These are phyloP conservation scores for Clarias gariepinus DNA, from an alignment of 2,113 vertebrate genomes.

Conservation along the genomic window DNA sequence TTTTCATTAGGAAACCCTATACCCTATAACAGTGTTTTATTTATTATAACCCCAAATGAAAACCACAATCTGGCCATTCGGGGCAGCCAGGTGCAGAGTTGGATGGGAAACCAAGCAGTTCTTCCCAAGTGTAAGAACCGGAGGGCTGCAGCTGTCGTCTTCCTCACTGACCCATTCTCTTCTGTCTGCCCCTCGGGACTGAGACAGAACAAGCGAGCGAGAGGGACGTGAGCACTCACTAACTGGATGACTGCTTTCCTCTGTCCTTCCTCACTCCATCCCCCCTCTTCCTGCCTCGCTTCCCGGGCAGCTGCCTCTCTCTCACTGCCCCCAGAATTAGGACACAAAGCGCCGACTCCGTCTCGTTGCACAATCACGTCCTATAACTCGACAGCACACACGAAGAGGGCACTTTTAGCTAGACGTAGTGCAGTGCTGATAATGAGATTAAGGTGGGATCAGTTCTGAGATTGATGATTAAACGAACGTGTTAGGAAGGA, in stretches of 20 bases:
- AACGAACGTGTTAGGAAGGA: conserved; percentile 23
- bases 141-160: conserved; percentile 20
- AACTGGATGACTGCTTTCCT: conserved; percentile 5
- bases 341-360: conserved; percentile 45
- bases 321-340: conserved; percentile 63
- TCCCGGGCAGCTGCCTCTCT: conserved; percentile 69
- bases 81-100: conserved; percentile 34
- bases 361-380: conserved; percentile 30
- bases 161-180: conserved; percentile 15
- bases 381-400: conserved; percentile 18
- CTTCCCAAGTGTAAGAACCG: neutral
- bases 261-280: neutral
- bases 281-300: neutral
- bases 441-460: conserved; percentile 8
- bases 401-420: neutral
- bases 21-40: neutral
- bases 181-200: neutral
- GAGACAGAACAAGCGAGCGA: conserved; percentile 57
- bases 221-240: conserved; percentile 11
- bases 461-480: conserved; percentile 44
- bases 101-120: conserved; percentile 25
- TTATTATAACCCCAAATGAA: neutral
- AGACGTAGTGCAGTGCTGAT: neutral
- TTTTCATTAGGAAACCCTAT: neutral
- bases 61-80: neutral